Conservation (phyloP, 2,888 invertebrate genomes). For the Herminia tarsipennalis region DNA sequence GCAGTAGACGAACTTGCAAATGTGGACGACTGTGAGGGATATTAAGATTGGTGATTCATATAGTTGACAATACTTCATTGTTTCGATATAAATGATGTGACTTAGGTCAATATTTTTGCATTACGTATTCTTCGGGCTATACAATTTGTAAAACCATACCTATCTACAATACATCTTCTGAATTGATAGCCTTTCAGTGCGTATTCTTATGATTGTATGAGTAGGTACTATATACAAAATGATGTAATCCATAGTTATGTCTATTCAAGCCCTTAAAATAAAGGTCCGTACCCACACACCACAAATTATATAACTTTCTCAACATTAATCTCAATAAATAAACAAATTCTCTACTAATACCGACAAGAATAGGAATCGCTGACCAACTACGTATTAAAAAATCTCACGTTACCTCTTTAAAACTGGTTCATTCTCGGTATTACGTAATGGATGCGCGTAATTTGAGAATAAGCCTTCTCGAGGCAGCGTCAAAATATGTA, state of each 20-base stretch:
- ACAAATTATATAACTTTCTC: conserved; percentile 3
- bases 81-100: conserved; percentile 52
- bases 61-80: conserved; percentile 63
- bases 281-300: no score
- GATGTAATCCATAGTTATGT: no score
- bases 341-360: conserved; percentile 32
- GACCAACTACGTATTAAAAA: conserved; percentile 34
- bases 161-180: no score
- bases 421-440: conserved; percentile 76
- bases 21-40: conserved; percentile 63
- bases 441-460: conserved; percentile 81
- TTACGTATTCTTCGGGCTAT: background rate
- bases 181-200: no score
- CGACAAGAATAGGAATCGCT: conserved; percentile 17
- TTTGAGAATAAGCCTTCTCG: conserved; percentile 81
- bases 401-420: conserved; percentile 55
- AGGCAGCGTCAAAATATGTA: conserved; percentile 86
- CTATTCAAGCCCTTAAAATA: no score
- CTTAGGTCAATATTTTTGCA: conserved; percentile 29
- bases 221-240: no score
- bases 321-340: conserved; percentile 14
- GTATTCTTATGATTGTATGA: no score
- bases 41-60: conserved; percentile 69
- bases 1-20: conserved; percentile 68
- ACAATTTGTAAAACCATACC: background rate